These are phyloP conservation scores for Poeciliopsis retropinna DNA, from an alignment of 2,113 vertebrate species.

Conservation along the genomic window DNA sequence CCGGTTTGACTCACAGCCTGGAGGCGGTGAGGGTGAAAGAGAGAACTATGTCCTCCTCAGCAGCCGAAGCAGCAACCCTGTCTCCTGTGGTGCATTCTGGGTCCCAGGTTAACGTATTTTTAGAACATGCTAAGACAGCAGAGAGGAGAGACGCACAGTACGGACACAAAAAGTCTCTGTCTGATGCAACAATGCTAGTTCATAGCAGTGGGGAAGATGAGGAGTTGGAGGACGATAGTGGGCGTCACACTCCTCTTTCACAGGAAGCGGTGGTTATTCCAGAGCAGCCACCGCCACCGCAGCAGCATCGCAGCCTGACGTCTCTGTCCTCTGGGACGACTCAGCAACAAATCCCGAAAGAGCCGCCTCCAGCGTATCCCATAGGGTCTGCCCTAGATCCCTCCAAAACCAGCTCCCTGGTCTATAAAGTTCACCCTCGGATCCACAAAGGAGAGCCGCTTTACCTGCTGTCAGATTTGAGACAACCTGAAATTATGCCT, in stretches of 20 bases:
- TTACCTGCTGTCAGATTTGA: constrained; percentile 73
- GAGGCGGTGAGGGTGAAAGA: constrained; percentile 92
- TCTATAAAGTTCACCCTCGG: constrained; percentile 84
- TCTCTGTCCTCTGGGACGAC: constrained; percentile 56
- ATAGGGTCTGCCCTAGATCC: constrained; percentile 76
- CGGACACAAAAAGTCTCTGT: constrained; percentile 93
- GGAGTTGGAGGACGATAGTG: constrained; percentile 86
- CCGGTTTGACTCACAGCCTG: constrained; percentile 86
- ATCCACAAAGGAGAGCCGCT: constrained; percentile 81
- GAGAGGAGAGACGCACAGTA: constrained; percentile 75
- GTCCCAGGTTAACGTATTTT: constrained; percentile 84
- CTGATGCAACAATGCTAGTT: constrained; percentile 96
- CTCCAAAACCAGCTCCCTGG: constrained; percentile 73
- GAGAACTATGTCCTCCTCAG: constrained; percentile 85
- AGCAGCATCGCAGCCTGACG: constrained; percentile 44
- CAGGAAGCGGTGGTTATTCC: constrained; percentile 62
- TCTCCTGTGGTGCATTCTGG: constrained; percentile 52
- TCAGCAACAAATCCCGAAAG: constrained; percentile 75
- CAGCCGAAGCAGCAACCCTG: constrained; percentile 79
- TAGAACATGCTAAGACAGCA: constrained; percentile 82
- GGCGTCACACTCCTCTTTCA: constrained; percentile 72
- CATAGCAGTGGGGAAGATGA: constrained; percentile 97
- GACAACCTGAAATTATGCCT: constrained; percentile 84
- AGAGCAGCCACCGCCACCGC: constrained; percentile 50
- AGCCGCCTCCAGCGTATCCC: constrained; percentile 81